Percentiles rank a stretch among this genome's conserved stretches.
Evolutionary conservation across 2,797 vertebrate species (phyloP).

Genomic region (Sardinella longiceps): DNA sequence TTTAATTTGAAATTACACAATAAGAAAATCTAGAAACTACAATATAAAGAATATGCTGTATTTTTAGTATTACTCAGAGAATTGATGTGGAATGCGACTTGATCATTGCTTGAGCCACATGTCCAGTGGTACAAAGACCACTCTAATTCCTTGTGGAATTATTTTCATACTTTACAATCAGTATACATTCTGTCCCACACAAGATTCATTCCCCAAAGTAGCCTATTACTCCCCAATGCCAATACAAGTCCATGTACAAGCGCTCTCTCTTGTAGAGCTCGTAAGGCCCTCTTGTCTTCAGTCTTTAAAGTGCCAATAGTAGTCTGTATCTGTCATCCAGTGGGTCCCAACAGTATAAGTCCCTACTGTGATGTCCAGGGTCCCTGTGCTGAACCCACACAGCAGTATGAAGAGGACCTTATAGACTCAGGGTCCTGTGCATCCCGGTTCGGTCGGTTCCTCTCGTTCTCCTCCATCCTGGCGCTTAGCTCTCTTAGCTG

Average conservation of each 20-base stretch:
- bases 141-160: background rate
- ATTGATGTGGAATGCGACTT: background rate
- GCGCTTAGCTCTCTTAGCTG: slow-evolving; percentile 66
- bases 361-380: background rate
- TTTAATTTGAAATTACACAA: background rate
- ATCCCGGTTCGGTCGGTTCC: background rate
- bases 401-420: background rate
- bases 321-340: background rate
- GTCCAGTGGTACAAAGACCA: background rate
- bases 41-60: background rate
- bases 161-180: slow-evolving; percentile 4
- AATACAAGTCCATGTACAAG: slow-evolving; percentile 7
- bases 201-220: background rate
- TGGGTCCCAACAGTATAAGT: background rate
- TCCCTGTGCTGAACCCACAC: background rate
- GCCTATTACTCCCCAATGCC: background rate
- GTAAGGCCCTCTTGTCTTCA: background rate
- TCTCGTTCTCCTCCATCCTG: slow-evolving; percentile 23
- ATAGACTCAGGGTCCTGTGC: background rate
- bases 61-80: background rate
- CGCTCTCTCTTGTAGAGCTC: background rate
- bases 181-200: background rate
- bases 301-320: background rate
- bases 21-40: background rate
- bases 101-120: background rate